Evolutionary conservation across 2,797 vertebrate species (phyloP), one percentile per base, ranked within the genome.

Genomic region (Acropternis orthonyx): DNA sequence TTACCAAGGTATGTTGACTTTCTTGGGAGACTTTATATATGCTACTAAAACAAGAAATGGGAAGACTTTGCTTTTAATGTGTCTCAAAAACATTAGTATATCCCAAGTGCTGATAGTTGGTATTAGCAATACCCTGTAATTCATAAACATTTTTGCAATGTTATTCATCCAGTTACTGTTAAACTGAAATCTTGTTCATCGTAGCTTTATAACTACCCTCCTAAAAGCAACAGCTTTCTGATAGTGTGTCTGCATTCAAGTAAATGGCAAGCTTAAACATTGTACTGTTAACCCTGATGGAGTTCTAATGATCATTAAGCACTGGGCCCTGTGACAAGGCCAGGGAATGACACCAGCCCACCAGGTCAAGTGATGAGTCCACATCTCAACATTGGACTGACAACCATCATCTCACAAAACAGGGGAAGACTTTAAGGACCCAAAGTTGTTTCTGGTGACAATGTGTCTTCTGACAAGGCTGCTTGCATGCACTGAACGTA

Each of bases 1-100:
- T 99, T 18, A 98, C 99, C 4, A 98, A 98, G 98, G 99, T 99
- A 96, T 23, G 96, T 87, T 80, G 23, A 26, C 48, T 89, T 96
- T 90, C 66, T 78, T 84, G 55, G 24, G 71, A 75, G 37, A 51
- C 59, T 3, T 71, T 80, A 6, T 2, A 51, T 56, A 76, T 19
- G 18, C 12, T 51, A 30, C 26, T 54, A n/a, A 66, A 79, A 76
- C 39, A 74, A 30, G 37, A 94, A 82, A 18, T 36, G 20, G 20
- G 17, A 24, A 73, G 51, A 51, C 16, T 28, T 23, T 43, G 76
- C 79, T 58, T 9, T 41, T 37, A 37, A 41, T 41, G 6, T 74
- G 28, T 26, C 26, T 82, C 58, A 43, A 65, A 88, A 83, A 41
- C 32, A 48, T 55, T 28, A 85, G 22, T 37, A 92, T 88, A 86